These are phyloP conservation scores for Sebastiscus albofasciatus DNA, from an alignment of 2,797 vertebrate genomes.

Conservation along the genomic window DNA sequence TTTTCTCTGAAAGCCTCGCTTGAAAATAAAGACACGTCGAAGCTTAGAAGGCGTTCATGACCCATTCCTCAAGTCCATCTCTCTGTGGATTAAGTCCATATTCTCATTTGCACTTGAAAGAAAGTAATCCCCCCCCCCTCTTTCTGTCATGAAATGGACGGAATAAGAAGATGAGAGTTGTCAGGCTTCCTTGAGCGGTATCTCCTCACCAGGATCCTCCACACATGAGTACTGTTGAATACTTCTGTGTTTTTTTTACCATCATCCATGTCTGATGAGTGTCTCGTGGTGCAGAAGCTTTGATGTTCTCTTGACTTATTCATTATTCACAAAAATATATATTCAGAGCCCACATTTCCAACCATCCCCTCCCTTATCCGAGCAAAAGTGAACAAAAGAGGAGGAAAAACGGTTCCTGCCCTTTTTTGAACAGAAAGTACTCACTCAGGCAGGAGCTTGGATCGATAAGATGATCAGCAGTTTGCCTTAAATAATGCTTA, in stretches of 20 bases:
- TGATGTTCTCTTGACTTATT: constrained; percentile 23
- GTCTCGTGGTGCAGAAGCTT: constrained; percentile 11
- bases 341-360: not conserved
- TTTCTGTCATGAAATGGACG: constrained; percentile 56
- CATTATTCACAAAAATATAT: not conserved
- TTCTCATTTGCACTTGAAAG: constrained; percentile 79
- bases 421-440: not conserved
- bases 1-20: constrained; percentile 22
- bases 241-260: constrained; percentile 5
- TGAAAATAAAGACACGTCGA: constrained; percentile 45
- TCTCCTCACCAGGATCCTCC: constrained; percentile 29
- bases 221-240: constrained; percentile 35
- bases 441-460: not conserved
- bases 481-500: not conserved
- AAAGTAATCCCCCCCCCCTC: constrained; percentile 51
- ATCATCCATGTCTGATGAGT: constrained; percentile 22
- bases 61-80: constrained; percentile 53
- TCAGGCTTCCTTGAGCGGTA: constrained; percentile 42
- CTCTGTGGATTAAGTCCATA: constrained; percentile 67
- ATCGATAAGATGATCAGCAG: not conserved
- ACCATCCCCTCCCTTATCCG: not conserved
- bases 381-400: not conserved
- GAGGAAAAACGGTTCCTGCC: not conserved
- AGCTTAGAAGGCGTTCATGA: constrained; percentile 45
- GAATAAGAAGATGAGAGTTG: constrained; percentile 57